Percentiles rank a stretch among this genome's conserved stretches.
Evolutionary conservation across 2,113 vertebrate genomes (phyloP).

Genomic region (Grantiella picta): DNA sequence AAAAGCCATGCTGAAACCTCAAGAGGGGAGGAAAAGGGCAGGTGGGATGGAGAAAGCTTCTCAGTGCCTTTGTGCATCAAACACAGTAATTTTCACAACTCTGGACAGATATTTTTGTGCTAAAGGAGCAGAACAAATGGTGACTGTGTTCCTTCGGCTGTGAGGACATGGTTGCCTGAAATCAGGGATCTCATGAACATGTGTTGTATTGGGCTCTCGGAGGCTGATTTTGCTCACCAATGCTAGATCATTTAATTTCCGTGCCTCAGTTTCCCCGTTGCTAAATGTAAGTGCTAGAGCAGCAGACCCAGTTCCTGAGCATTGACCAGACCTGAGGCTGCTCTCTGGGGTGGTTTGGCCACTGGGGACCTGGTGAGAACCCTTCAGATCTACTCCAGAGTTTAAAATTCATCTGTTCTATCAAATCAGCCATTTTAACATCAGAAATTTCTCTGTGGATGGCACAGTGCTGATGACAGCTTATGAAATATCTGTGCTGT

Average conservation of each 20-base stretch:
- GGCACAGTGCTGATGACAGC: not conserved
- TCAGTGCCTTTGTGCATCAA: not conserved
- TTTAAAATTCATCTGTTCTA: not conserved
- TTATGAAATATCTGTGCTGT: not conserved
- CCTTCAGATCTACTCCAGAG: not conserved
- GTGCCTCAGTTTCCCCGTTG: not conserved
- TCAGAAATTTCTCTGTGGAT: not conserved
- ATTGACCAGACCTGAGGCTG: not conserved
- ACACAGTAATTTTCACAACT: not conserved
- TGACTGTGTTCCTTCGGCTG: not conserved
- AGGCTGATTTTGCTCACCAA: not conserved
- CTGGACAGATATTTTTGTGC: not conserved
- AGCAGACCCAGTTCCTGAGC: not conserved
- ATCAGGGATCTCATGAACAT: not conserved
- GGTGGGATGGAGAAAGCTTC: not conserved
- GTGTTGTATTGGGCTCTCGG: not conserved
- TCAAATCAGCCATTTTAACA: not conserved
- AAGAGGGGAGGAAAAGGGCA: not conserved
- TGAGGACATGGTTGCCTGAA: not conserved
- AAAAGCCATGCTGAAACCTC: not conserved
- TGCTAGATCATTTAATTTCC: not conserved
- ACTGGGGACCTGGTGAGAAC: fast-evolving
- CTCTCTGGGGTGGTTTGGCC: not conserved
- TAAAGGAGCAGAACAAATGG: not conserved
- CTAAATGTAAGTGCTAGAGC: not conserved